These are phyloP conservation scores for Drosophila nr. perissopoda DNA, from an alignment of 2,888 invertebrate species.

Conservation along the genomic window DNA sequence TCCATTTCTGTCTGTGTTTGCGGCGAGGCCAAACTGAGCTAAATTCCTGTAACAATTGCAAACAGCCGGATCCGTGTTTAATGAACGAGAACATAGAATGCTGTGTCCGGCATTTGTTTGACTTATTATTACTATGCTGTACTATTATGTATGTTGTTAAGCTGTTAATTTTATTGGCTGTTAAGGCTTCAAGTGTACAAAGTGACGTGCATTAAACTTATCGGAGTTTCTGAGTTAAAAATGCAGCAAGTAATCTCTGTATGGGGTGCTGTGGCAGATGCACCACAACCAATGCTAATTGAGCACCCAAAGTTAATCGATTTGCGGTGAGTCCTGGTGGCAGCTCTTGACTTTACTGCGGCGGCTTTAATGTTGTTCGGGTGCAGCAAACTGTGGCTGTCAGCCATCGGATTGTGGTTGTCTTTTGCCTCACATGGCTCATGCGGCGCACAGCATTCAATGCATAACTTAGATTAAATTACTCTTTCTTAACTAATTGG, in stretches of 20 bases:
- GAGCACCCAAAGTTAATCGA: conserved; percentile 75
- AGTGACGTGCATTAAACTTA: conserved; percentile 24
- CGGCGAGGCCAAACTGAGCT: background rate
- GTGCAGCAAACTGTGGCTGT: conserved; percentile 36
- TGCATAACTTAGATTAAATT: background rate
- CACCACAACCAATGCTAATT: conserved; percentile 67
- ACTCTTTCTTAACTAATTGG: background rate
- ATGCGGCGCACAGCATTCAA: background rate
- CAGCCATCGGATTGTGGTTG: conserved; percentile 28
- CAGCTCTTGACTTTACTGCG: conserved; percentile 28
- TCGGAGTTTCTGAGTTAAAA: background rate
- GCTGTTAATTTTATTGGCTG: conserved; percentile 15
- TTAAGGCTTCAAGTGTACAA: background rate
- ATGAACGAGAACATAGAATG: conserved; percentile 7
- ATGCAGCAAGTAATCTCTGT: background rate
- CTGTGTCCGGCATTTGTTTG: conserved; percentile 7
- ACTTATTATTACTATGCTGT: conserved; percentile 3
- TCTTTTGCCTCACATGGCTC: conserved; percentile 24
- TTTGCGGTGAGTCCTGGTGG: conserved; percentile 54
- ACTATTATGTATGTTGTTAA: conserved; percentile 2
- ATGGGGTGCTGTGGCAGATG: conserved; percentile 26
- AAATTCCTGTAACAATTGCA: conserved; percentile 14
- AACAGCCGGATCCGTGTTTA: conserved; percentile 4
- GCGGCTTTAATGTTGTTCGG: conserved; percentile 52
- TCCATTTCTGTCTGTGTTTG: background rate